These are phyloP conservation scores for Channa maculata DNA, from an alignment of 2,113 vertebrate species.

Conservation along the genomic window DNA sequence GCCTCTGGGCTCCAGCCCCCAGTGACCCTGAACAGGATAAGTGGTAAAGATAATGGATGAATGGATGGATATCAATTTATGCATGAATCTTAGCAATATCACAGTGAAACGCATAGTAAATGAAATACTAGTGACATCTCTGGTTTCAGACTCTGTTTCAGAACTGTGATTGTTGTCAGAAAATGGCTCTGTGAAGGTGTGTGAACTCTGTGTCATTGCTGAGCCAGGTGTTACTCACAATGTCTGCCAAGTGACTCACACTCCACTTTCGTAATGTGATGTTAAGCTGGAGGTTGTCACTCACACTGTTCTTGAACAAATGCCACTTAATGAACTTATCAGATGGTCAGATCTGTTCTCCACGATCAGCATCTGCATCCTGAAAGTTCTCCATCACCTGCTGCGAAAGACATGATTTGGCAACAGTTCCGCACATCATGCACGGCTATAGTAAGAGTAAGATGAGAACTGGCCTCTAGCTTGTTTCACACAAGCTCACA, in stretches of 20 bases:
- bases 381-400: constrained; percentile 33
- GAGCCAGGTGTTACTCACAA: constrained; percentile 45
- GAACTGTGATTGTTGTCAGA: background rate
- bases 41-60: too few relatives aligned
- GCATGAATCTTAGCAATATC: background rate
- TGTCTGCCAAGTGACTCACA: constrained; percentile 54
- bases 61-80: too few relatives aligned
- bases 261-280: constrained; percentile 45
- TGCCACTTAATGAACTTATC: constrained; percentile 33
- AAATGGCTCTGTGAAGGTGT: constrained; percentile 25
- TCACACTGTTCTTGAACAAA: constrained; percentile 34
- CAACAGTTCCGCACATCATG: constrained; percentile 25
- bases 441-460: constrained; percentile 46
- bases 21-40: too few relatives aligned
- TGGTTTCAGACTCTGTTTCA: background rate
- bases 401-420: constrained; percentile 31
- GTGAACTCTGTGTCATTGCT: constrained; percentile 13
- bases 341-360: constrained; percentile 19
- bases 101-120: background rate
- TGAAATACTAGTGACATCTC: background rate
- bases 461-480: constrained; percentile 38
- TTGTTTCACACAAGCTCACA: constrained; percentile 48
- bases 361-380: constrained; percentile 51
- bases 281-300: constrained; percentile 50
- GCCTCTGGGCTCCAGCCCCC: too few relatives aligned